Conservation (phyloP, 2,113 vertebrate species). For the Percina caprodes region DNA sequence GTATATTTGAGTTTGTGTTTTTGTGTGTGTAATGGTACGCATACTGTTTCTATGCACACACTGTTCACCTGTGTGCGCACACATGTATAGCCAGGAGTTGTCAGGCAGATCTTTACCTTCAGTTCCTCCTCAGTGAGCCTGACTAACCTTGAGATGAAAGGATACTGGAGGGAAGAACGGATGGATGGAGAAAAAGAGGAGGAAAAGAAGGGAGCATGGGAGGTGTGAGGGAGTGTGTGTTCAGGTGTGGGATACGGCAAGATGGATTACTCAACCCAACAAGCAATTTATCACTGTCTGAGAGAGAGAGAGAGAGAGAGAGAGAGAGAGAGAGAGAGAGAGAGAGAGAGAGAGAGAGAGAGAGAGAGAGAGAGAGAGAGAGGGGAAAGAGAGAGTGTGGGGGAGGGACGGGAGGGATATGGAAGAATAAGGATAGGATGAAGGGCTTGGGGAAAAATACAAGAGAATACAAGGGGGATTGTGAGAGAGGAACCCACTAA, state of each 20-base stretch:
- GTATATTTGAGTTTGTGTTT: slow-evolving; percentile 22
- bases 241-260: slow-evolving; percentile 76
- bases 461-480: slow-evolving; percentile 10
- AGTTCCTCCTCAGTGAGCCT: slow-evolving; percentile 52
- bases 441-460: slow-evolving; percentile 2
- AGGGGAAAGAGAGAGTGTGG: slow-evolving; percentile 30
- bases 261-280: slow-evolving; percentile 78
- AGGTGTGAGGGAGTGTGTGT: slow-evolving; percentile 62
- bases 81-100: slow-evolving; percentile 22
- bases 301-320: slow-evolving; percentile 49
- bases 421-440: neutral
- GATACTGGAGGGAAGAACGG: slow-evolving; percentile 47
- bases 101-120: slow-evolving; percentile 65
- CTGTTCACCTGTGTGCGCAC: slow-evolving; percentile 27
- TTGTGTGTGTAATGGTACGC: slow-evolving; percentile 8
- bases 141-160: slow-evolving; percentile 74
- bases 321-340: slow-evolving; percentile 39
- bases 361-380: slow-evolving; percentile 40
- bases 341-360: slow-evolving; percentile 48
- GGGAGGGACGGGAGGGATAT: slow-evolving; percentile 21
- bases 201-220: slow-evolving; percentile 39
- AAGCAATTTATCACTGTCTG: slow-evolving; percentile 83
- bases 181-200: slow-evolving; percentile 37
- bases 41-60: slow-evolving; percentile 4
- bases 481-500: neutral